phyloP scores from a whole-genome alignment of 1,140 invertebrate species.

The Nephila pilipes region DNA sequence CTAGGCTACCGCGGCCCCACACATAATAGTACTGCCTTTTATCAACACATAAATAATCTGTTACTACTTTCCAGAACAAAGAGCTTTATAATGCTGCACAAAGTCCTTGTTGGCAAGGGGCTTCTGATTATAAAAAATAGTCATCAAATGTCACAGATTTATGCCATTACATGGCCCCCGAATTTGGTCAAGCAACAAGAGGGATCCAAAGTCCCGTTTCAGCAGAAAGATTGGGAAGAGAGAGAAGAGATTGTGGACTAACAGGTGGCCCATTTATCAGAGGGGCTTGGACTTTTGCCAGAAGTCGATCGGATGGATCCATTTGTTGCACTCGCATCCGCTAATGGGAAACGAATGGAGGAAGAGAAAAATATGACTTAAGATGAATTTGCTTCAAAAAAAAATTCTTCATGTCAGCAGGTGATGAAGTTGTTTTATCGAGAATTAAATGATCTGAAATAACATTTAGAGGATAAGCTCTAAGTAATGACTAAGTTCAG shows the following conservation, averaged over 20 bases:
- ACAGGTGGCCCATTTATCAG: slow-evolving; percentile 70
- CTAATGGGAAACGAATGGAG: slow-evolving; percentile 63
- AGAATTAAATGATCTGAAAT: not conserved
- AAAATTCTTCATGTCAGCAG: not conserved
- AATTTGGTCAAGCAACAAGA: not conserved
- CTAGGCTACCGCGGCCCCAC: no score
- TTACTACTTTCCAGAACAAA: no score
- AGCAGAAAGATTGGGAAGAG: not conserved
- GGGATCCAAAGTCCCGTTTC: not conserved
- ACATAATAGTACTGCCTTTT: no score
- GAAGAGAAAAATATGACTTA: not conserved
- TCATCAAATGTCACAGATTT: not conserved
- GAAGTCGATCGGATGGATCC: slow-evolving; percentile 44
- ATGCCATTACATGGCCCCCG: not conserved
- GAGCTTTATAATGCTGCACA: no score
- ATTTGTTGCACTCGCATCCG: slow-evolving; percentile 61
- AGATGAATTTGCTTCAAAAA: not conserved
- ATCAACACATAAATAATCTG: no score
- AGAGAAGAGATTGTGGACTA: not conserved
- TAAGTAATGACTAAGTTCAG: not conserved
- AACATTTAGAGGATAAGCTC: not conserved
- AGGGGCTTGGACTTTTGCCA: slow-evolving; percentile 61
- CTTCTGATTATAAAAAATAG: no score
- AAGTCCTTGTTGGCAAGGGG: no score
- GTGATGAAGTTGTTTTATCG: not conserved